phyloP scores from a whole-genome alignment of 23 tunicate genomes.

The Aplidium turbinatum region DNA sequence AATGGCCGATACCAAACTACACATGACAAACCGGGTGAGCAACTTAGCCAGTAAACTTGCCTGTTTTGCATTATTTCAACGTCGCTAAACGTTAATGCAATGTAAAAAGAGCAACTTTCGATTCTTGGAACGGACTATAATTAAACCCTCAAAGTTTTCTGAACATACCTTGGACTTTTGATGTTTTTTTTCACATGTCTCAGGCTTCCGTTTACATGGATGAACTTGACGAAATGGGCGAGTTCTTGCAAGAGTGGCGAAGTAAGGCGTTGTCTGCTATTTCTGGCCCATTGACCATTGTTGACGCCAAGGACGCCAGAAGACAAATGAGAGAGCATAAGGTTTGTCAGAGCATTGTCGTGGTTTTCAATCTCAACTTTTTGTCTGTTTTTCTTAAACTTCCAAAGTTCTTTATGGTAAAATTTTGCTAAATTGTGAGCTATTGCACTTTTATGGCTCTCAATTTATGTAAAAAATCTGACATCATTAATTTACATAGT shows the following conservation, averaged over 20 bases:
- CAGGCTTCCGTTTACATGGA: constrained; percentile 56
- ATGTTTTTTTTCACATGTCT: background rate
- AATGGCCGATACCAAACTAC: constrained; percentile 53
- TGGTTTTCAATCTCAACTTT: background rate
- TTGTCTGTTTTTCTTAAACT: too few relatives aligned
- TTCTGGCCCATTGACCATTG: constrained; percentile 56
- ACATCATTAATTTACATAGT: too few relatives aligned
- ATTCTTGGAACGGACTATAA: background rate
- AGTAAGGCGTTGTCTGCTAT: constrained; percentile 31
- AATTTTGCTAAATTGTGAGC: background rate
- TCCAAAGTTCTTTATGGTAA: too few relatives aligned
- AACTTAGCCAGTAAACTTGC: too few relatives aligned
- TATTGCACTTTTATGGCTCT: background rate
- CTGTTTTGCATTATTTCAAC: background rate
- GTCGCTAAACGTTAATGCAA: too few relatives aligned
- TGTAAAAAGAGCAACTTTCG: too few relatives aligned
- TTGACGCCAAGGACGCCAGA: constrained; percentile 62
- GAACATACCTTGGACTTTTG: background rate
- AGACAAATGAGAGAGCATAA: constrained; percentile 59
- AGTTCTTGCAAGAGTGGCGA: constrained; percentile 48
- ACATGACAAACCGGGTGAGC: constrained; percentile 30
- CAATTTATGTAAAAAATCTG: too few relatives aligned
- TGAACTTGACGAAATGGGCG: constrained; percentile 59
- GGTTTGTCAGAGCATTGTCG: constrained; percentile 12
- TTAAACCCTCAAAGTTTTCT: background rate